phyloP scores from a whole-genome alignment of 2,113 vertebrate species.

The Eclectus roratus region DNA sequence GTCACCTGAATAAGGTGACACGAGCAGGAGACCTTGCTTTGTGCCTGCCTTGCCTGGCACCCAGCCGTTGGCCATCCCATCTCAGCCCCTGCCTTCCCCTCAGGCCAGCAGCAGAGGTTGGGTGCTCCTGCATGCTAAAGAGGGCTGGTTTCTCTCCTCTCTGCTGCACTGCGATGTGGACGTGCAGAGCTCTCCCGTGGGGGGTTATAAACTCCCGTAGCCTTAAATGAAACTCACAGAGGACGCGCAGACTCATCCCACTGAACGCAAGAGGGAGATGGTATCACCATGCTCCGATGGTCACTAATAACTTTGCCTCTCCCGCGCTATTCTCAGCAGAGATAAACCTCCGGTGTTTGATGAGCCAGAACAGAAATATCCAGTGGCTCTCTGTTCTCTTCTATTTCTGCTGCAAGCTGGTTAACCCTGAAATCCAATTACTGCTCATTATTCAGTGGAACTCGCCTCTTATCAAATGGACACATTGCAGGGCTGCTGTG shows the following conservation, averaged over 20 bases:
- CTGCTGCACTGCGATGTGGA: not conserved
- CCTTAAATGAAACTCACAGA: conserved; percentile 33
- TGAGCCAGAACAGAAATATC: conserved; percentile 70
- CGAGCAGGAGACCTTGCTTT: not conserved
- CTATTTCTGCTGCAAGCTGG: conserved; percentile 56
- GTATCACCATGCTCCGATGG: conserved; percentile 56
- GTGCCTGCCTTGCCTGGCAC: not conserved
- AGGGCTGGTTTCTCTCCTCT: not conserved
- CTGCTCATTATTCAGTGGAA: conserved; percentile 68
- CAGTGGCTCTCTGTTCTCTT: conserved; percentile 51
- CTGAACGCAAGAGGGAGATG: conserved; percentile 31
- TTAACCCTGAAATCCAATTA: conserved; percentile 76
- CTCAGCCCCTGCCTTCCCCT: not conserved
- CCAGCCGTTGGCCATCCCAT: not conserved
- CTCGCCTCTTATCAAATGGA: conserved; percentile 49
- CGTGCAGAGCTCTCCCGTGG: fast-evolving
- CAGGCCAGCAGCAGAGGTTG: fast-evolving
- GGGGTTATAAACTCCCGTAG: not conserved
- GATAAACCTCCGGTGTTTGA: conserved; percentile 66
- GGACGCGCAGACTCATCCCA: not conserved
- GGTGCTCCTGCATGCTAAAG: not conserved
- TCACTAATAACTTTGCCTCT: conserved; percentile 69
- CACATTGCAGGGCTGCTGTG: not conserved
- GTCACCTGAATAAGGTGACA: not conserved
- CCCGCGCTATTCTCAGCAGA: conserved; percentile 60